Base-by-base conservation (phyloP, 2,888 invertebrate genomes). In the Acanthopleura granulata region DNA sequence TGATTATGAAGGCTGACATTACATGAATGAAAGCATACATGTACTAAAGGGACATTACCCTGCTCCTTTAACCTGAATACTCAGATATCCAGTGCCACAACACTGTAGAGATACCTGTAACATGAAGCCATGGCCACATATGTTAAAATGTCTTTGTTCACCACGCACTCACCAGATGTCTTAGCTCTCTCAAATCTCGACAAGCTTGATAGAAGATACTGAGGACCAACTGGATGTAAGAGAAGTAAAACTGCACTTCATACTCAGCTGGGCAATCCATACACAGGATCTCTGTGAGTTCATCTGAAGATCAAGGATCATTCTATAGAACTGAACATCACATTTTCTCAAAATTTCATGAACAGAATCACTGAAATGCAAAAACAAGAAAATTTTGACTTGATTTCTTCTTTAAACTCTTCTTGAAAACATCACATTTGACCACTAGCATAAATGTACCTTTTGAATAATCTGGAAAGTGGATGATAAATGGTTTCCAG, bases 161-260 rank as follows among this genome's bases (percentile, higher is more conserved):
- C 9, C 9, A 66, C 1, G 80, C 91, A 83, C 93, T 92, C n/a
- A 96, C 95, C 93, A 96, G 94, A 86, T 95, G 93, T 79, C 94
- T 93, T 74, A 97, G 92, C 91, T 97, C 97, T 30, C 94, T 94
- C 72, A 97, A 90, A 92, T 97, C 96, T 29, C 96, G 92, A 90
- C 97, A 97, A 49, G 94, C 95, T 85, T 94, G 92, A 86, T 94
- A 95, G 91, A 96, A 97, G 57, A 96, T 95, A 81, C 95, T 94
- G 6, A 97, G 91, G 88, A 97, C 95, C 71, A 96, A 93, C 89
- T 94, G 95, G 73, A 97, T 91, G 91, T 96, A 97, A 91, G 94
- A 94, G 71, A 92, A 92, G 90, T 95, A 97, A 86, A 96, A 93
- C 79, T 87, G 84, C 16, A 76, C 73, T 15, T 86, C 80, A 72